These are phyloP conservation scores for Orchesella cincta DNA, from an alignment of 1,140 invertebrate species.

Conservation along the genomic window DNA sequence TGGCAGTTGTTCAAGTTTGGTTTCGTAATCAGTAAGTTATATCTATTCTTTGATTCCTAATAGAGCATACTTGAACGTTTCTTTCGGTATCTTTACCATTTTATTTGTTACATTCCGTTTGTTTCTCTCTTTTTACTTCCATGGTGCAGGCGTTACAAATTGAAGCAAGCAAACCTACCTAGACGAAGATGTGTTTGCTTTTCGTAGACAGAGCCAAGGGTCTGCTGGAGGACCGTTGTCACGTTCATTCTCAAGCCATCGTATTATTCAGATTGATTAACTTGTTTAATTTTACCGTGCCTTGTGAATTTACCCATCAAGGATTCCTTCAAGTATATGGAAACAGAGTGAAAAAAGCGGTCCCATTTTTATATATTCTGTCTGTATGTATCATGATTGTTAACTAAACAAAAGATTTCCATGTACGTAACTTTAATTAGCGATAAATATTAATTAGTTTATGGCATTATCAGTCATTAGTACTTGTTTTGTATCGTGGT, in stretches of 20 bases:
- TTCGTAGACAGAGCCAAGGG: slow-evolving; percentile 52
- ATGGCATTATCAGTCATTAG: too few species aligned
- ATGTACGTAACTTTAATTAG: too few species aligned
- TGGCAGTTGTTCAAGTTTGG: slow-evolving; percentile 95
- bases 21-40: slow-evolving; percentile 82
- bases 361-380: too few species aligned
- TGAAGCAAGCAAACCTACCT: slow-evolving; percentile 80
- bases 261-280: slow-evolving; percentile 44
- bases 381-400: too few species aligned
- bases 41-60: not conserved
- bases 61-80: too few species aligned
- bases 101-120: slow-evolving; percentile 44
- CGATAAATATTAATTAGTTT: too few species aligned
- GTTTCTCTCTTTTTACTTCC: slow-evolving; percentile 45
- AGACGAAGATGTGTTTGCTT: slow-evolving; percentile 58
- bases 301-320: too few species aligned
- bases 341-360: too few species aligned
- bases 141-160: slow-evolving; percentile 74
- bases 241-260: slow-evolving; percentile 34
- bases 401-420: too few species aligned
- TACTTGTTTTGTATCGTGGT: slow-evolving; percentile 16
- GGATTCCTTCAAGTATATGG: too few species aligned
- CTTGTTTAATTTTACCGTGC: too few species aligned
- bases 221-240: slow-evolving; percentile 45
- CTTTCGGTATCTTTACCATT: too few species aligned